Evolutionary conservation across 2,113 vertebrate species (phyloP).

Genomic region (Podilymbus podiceps): DNA sequence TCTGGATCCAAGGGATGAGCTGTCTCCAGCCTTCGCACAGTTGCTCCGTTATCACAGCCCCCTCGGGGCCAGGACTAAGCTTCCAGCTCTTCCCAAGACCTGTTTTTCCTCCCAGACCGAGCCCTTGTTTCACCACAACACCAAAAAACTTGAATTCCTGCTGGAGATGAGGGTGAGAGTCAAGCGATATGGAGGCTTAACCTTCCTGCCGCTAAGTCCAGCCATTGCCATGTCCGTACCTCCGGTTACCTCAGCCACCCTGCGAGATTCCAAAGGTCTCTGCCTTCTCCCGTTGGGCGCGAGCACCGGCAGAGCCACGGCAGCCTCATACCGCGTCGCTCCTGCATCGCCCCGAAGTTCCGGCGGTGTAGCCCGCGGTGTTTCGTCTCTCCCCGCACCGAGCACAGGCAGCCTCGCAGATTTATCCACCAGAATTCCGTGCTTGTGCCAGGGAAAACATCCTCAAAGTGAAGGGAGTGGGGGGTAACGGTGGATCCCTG

Average conservation of each 20-base stretch:
- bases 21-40: not conserved
- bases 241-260: not conserved
- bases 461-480: not conserved
- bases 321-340: fast-evolving
- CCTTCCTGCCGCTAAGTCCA: not conserved
- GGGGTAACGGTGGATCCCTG: too few relatives aligned
- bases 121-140: not conserved
- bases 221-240: fast-evolving
- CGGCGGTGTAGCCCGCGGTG: too few relatives aligned
- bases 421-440: not conserved
- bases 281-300: not conserved
- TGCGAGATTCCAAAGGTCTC: not conserved
- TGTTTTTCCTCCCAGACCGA: not conserved
- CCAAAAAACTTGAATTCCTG: not conserved
- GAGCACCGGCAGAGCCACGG: not conserved
- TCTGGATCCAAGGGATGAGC: not conserved
- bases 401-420: not conserved
- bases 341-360: fast-evolving
- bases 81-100: not conserved
- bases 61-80: not conserved
- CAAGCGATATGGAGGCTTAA: not conserved
- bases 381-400: too few relatives aligned
- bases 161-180: too few relatives aligned
- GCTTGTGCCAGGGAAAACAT: not conserved
- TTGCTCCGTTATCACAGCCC: not conserved